Evolutionary conservation across 2,113 vertebrate genomes (phyloP), one percentile per base, ranked within the genome.

Genomic region (Phylloscopus trochiloides): DNA sequence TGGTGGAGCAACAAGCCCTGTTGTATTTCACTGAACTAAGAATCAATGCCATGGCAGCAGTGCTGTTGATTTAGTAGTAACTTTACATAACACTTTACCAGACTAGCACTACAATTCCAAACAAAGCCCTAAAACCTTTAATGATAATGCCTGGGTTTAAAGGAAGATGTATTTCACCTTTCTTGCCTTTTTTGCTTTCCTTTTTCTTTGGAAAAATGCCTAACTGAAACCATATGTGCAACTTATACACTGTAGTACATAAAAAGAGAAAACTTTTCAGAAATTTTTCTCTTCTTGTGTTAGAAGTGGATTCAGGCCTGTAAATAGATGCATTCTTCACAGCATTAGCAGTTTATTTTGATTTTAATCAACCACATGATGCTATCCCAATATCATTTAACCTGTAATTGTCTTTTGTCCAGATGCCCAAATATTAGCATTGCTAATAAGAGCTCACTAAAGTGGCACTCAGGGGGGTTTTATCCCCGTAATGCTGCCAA

Each of bases 281-380:
- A 48, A 52, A 4, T 52, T 42, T 80, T 88, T 74, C 47, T 88
- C 31, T 12, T 77, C 17, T 59, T 72, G 16, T 74, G 76, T 86
- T 48, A 71, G 34, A 93, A 55, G 29, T 74, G 7, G 2, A 48
- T 92, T 61, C 88, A 67, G 61, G 12, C 48, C 43, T 67, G 20
- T 72, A 72, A 94, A 78, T 43, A 65, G 57, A 47, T 78, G 58
- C 62, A 92, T 94, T 94, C 68, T 90, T 94, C 63, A 59, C 9
- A 70, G 82, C 61, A 86, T 81, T 88, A 86, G 59, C 32, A 84
- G 48, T 90, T 88, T 67, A 28, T 88, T 95, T 91, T 15, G 22
- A 62, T 95, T 91, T 86, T 88, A 88, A 81, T 96, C 75, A 78
- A 55, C 65, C 36, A 80, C 82, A 45, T 47, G 82, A 92, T 95